Evolutionary conservation across 2,113 vertebrate genomes (phyloP).

Genomic region (Lanius ludovicianus): DNA sequence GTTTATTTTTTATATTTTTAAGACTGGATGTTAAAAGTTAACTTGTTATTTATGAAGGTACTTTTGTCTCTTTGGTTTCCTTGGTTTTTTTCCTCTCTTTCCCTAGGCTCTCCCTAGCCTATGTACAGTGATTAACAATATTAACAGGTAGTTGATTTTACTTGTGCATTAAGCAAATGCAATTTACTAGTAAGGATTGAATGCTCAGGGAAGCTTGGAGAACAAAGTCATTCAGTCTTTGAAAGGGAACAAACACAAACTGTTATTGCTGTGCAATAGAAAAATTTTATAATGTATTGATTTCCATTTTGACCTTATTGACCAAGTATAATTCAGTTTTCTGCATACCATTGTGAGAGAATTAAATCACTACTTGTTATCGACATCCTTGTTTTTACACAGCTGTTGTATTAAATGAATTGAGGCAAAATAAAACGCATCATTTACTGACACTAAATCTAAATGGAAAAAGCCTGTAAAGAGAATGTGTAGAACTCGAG

Average conservation of each 20-base stretch:
- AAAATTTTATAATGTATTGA: background rate
- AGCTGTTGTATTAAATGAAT: background rate
- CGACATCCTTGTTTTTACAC: background rate
- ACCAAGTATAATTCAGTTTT: background rate
- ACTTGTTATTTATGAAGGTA: background rate
- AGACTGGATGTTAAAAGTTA: background rate
- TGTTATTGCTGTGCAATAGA: background rate
- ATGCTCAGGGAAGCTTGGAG: background rate
- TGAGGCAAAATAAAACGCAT: conserved; percentile 21
- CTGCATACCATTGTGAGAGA: background rate
- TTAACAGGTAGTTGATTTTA: conserved; percentile 53
- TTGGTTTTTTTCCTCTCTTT: background rate
- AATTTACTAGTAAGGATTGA: conserved; percentile 7
- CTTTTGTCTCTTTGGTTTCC: background rate
- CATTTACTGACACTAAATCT: conserved; percentile 17
- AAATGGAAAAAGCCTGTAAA: conserved; percentile 26
- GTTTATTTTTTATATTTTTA: background rate
- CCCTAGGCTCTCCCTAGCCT: background rate
- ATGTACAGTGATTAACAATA: background rate
- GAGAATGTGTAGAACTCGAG: background rate
- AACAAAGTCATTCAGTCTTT: background rate
- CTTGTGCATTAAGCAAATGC: conserved; percentile 43
- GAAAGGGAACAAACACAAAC: background rate
- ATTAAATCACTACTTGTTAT: background rate
- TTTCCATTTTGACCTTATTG: background rate